phyloP scores from a whole-genome alignment of 2,113 vertebrate species.

The Halcyon malimbica region DNA sequence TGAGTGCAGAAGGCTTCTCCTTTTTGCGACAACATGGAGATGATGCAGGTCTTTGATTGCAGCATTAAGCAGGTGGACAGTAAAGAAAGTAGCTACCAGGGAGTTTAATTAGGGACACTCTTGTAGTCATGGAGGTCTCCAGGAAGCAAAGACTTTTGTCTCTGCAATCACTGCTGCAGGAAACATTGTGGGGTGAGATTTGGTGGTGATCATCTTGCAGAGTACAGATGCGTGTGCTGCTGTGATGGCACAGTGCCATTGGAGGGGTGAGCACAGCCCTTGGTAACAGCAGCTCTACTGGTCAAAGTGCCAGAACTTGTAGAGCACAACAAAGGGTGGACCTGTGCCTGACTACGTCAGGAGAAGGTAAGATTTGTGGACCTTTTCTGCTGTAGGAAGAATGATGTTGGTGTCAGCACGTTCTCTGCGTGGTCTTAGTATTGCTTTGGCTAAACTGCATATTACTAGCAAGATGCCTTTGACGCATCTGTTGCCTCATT shows the following conservation, averaged over 20 bases:
- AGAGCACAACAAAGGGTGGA: not conserved
- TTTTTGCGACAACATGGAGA: rapidly evolving
- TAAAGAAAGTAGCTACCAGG: not conserved
- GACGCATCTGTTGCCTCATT: not conserved
- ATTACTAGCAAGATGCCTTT: not conserved
- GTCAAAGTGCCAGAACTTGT: not conserved
- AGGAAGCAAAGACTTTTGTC: not conserved
- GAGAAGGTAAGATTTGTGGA: conserved; percentile 30
- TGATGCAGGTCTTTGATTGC: not conserved
- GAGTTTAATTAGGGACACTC: not conserved
- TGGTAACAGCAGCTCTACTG: not conserved
- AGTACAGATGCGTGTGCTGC: rapidly evolving
- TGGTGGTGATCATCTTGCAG: not conserved
- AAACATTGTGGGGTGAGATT: not conserved
- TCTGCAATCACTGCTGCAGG: not conserved
- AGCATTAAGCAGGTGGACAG: not conserved
- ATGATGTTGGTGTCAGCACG: not conserved
- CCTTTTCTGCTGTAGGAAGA: not conserved
- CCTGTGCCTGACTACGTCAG: not conserved
- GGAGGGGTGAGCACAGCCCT: not conserved
- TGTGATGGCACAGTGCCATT: not conserved
- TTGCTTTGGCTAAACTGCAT: not conserved
- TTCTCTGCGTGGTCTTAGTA: not conserved
- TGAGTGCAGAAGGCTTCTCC: not conserved
- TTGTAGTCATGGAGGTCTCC: not conserved